Base-by-base conservation (phyloP, 2,113 vertebrate genomes). In the Colinus virginianus region DNA sequence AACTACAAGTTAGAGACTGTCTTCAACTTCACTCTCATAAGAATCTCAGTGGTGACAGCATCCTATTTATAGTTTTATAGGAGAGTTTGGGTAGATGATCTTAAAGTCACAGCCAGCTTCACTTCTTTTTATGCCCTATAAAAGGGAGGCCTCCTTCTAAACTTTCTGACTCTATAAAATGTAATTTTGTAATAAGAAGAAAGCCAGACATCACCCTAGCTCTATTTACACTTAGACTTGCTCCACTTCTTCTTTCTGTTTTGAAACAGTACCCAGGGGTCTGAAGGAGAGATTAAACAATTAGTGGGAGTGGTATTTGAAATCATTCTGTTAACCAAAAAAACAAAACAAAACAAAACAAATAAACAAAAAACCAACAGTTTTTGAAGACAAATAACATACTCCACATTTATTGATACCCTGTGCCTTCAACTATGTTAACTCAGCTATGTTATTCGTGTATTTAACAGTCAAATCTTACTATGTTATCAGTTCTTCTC, bases 201-300 rank as follows among this genome's bases (percentile, higher is more conserved):
- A 30, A 7, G 7, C 34, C 12, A 2, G 12, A 86, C 36, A 61
- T 28, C 32, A 80, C 46, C 30, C 22, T 26, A 72, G 28, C 38
- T 59, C 36, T 38, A 23, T 2, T 6, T n/a, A 82, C 13, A 12
- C 36, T 86, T 46, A 70, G 34, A 66, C 18, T n/a, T 83, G 49
- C 13, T 9, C 21, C 30, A 45, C 15, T 61, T 88, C 46, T 32
- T n/a, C n/a, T n/a, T n/a, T n/a, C n/a, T 32, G 8, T 77, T 91
- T 43, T 79, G 59, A 85, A 88, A 45, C 36, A 66, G 59, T 20
- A 59, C 6, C 2, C 4, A 16, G 0, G 2, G 36, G 59, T 53
- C 45, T 92, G 79, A 90, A 69, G n/a, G 63, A 79, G 12, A 38
- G 23, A 42, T 66, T 83, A 78, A 82, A 72, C 17, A 63, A 62